Percentiles rank a stretch among this genome's conserved stretches.
phyloP scores from a whole-genome alignment of 2,797 vertebrate species.

The Parambassis ranga region DNA sequence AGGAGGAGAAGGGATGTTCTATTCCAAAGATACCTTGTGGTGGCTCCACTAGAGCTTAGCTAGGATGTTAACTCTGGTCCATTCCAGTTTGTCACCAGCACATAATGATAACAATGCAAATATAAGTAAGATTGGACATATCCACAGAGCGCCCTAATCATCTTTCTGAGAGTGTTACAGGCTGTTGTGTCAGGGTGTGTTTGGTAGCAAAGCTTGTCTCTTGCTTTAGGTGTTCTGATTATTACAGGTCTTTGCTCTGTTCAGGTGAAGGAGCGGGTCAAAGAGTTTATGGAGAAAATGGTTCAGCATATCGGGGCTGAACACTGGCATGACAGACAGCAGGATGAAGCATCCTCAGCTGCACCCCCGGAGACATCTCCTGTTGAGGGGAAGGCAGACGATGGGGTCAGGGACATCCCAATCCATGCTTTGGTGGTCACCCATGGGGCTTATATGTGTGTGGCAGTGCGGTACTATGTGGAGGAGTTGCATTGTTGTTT shows the following conservation, averaged over 20 bases:
- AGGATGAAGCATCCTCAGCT: not conserved
- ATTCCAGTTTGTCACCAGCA: constrained; percentile 17
- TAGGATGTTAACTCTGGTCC: constrained; percentile 43
- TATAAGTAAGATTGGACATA: constrained; percentile 34
- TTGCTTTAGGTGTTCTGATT: too few relatives aligned
- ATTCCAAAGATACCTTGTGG: constrained; percentile 38
- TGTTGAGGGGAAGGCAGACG: constrained; percentile 32
- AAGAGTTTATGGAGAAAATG: constrained; percentile 84
- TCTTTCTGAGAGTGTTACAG: constrained; percentile 7
- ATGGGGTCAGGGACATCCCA: constrained; percentile 49
- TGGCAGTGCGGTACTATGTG: constrained; percentile 84
- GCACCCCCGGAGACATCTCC: constrained; percentile 37
- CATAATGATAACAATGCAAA: constrained; percentile 28
- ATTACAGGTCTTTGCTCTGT: constrained; percentile 12
- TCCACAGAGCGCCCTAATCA: constrained; percentile 12
- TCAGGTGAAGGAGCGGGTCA: constrained; percentile 86
- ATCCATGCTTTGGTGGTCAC: constrained; percentile 87
- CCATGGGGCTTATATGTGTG: constrained; percentile 90
- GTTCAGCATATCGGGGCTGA: constrained; percentile 75
- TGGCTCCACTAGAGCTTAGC: constrained; percentile 34
- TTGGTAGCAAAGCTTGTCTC: not conserved
- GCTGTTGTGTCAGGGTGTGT: constrained; percentile 18
- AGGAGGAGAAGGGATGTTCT: constrained; percentile 38
- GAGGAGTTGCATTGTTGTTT: constrained; percentile 84
- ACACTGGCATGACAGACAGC: constrained; percentile 58